Evolutionary conservation across 2,888 invertebrate genomes (phyloP).

Genomic region (Hoplodrina ambigua): DNA sequence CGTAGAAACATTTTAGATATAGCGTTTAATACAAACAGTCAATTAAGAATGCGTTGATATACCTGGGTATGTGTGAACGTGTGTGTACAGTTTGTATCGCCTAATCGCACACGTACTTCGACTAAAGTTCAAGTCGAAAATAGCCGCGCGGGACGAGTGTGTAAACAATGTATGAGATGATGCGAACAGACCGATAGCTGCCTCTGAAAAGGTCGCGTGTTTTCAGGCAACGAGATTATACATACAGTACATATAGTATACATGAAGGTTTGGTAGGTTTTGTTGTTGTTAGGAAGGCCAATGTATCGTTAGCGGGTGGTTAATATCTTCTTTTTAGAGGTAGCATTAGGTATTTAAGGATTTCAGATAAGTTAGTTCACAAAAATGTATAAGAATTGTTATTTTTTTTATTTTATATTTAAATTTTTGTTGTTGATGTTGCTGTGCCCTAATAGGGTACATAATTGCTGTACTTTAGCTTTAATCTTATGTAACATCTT

Average conservation of each 20-base stretch:
- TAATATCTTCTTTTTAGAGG: background rate
- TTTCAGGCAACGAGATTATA: conserved; percentile 16
- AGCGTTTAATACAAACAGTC: conserved; percentile 10
- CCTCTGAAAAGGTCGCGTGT: conserved; percentile 47
- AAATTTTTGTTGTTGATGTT: too few species aligned
- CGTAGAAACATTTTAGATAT: background rate
- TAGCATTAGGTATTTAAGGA: too few species aligned
- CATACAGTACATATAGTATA: background rate
- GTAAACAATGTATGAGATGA: conserved; percentile 58
- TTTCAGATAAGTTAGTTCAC: too few species aligned
- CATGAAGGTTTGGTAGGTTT: background rate
- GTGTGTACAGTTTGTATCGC: conserved; percentile 24
- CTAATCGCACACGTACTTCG: conserved; percentile 46
- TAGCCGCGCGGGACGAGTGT: conserved; percentile 54
- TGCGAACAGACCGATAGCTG: conserved; percentile 38
- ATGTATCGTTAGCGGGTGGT: background rate
- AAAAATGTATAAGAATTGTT: too few species aligned
- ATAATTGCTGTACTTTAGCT: too few species aligned
- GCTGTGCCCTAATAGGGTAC: too few species aligned
- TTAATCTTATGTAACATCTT: too few species aligned
- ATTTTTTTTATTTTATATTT: too few species aligned
- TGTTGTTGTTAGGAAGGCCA: background rate
- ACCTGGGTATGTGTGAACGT: background rate
- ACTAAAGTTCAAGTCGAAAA: conserved; percentile 65
- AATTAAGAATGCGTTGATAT: conserved; percentile 10